Evolutionary conservation across 2,888 invertebrate species (phyloP).

Genomic region (Nemotelus nigrinus): DNA sequence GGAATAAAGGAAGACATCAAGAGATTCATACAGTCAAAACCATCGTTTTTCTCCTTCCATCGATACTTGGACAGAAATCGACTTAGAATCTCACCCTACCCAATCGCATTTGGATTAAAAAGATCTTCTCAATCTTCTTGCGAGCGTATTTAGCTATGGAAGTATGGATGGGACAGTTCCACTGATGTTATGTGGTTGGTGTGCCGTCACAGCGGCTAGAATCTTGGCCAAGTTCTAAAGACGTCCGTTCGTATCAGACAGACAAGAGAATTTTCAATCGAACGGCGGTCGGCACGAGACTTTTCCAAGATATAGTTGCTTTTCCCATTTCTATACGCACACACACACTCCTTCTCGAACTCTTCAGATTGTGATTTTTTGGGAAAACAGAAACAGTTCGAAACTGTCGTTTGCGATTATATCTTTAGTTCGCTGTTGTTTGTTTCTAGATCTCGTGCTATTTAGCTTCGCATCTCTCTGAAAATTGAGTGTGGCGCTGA

Average conservation of each 20-base stretch:
- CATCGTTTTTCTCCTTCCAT: neutral
- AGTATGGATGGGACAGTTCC: slow-evolving; percentile 13
- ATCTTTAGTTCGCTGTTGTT: slow-evolving; percentile 20
- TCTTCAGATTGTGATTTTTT: slow-evolving; percentile 21
- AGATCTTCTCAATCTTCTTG: neutral
- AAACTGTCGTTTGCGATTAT: slow-evolving; percentile 33
- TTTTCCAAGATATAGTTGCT: neutral
- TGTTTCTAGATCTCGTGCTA: neutral
- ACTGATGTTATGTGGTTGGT: neutral
- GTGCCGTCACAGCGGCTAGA: slow-evolving; percentile 42
- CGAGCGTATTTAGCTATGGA: slow-evolving; percentile 19
- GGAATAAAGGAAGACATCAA: neutral
- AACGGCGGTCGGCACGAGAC: slow-evolving; percentile 10
- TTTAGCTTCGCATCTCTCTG: neutral
- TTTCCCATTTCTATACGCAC: slow-evolving; percentile 36
- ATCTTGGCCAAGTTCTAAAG: slow-evolving; percentile 34
- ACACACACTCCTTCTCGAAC: neutral
- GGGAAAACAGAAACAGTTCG: slow-evolving; percentile 39
- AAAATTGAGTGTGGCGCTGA: slow-evolving; percentile 16
- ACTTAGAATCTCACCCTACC: slow-evolving; percentile 7
- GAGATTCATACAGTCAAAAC: neutral
- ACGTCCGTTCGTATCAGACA: neutral
- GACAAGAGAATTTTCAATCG: slow-evolving; percentile 10
- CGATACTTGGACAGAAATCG: neutral
- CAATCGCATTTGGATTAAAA: neutral